These are phyloP conservation scores for Philopotamus ludificatus DNA, from an alignment of 1,140 invertebrate species.

Conservation along the genomic window DNA sequence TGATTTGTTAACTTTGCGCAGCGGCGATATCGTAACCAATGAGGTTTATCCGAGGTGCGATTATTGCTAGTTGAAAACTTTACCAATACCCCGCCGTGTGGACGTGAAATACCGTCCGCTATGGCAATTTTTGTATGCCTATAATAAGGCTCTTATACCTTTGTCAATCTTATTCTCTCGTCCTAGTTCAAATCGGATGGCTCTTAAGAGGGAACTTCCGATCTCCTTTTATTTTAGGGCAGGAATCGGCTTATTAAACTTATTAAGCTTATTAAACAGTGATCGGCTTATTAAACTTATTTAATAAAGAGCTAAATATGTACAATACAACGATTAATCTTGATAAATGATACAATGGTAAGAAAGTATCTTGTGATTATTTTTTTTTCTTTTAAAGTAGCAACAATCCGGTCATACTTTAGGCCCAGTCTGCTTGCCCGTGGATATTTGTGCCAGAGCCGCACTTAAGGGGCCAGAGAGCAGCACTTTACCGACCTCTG, in stretches of 20 bases:
- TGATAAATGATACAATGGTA: no score
- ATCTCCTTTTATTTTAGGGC: no score
- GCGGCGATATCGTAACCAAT: conserved; percentile 84
- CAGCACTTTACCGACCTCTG: no score
- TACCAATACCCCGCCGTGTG: conserved; percentile 92
- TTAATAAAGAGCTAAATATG: background rate
- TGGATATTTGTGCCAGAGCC: no score
- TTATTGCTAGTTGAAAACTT: conserved; percentile 90
- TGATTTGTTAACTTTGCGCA: conserved; percentile 64
- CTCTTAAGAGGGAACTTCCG: background rate
- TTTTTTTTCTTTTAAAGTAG: no score
- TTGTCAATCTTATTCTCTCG: background rate
- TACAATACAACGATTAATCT: no score
- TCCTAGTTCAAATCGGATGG: background rate
- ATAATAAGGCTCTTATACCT: conserved; percentile 43
- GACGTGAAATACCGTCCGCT: conserved; percentile 88
- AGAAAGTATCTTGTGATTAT: no score
- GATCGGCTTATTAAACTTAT: background rate
- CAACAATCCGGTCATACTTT: no score
- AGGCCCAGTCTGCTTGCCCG: no score
- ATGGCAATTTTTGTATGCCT: conserved; percentile 82
- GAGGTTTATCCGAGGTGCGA: conserved; percentile 82
- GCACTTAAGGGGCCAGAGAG: no score
- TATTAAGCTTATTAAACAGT: no score
- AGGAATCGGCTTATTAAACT: no score